Evolutionary conservation across 2,113 vertebrate genomes (phyloP), one percentile per base, ranked within the genome.

Genomic region (Sphaerodactylus townsendi): DNA sequence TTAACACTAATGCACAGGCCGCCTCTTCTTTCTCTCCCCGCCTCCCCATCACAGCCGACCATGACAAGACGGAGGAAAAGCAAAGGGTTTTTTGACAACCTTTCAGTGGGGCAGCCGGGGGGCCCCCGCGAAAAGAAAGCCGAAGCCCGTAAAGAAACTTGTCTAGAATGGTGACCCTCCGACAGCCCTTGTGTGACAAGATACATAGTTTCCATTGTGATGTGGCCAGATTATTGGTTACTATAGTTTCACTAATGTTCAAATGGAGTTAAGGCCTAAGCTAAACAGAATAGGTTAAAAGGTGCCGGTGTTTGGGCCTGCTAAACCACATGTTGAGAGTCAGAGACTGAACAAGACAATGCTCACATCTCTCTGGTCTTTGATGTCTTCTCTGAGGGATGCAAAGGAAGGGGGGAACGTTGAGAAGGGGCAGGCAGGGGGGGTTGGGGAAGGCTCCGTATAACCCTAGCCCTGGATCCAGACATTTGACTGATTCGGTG

Each of bases 181-280:
- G 93, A 93, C 95, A 96, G 97, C 97, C 97, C 97, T 97, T 96
- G 97, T 98, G 97, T 97, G 98, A 99, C 98, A 99, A 98, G 98
- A 98, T 99, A 99, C 98, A 99, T 99, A 99, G 98, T 97, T 99
- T 99, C 98, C 98, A 98, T 99, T 99, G 97, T 99, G 96, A 91
- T 87, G 96, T 96, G 95, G 97, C 97, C 97, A 98, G 98, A 98
- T 99, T 99, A 99, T 98, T 95, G 97, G 98, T 99, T 99, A 99
- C 98, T 99, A 99, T 99, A 99, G 98, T 99, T 99, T 99, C 98
- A 96, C 98, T 99, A 99, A 99, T 98, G 97, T 98, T 96, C 97
- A 98, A 97, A 98, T 97, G 97, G 97, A 98, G 98, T 97, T 96
- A 89, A 95, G 96, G 96, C 97, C 97, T 99, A 99, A 99, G 98